A percentile compares a stretch with the other conserved stretches of the same genome.
These are phyloP conservation scores for Microctonus brassicae DNA, from an alignment of 2,888 invertebrate genomes.

Conservation along the genomic window DNA sequence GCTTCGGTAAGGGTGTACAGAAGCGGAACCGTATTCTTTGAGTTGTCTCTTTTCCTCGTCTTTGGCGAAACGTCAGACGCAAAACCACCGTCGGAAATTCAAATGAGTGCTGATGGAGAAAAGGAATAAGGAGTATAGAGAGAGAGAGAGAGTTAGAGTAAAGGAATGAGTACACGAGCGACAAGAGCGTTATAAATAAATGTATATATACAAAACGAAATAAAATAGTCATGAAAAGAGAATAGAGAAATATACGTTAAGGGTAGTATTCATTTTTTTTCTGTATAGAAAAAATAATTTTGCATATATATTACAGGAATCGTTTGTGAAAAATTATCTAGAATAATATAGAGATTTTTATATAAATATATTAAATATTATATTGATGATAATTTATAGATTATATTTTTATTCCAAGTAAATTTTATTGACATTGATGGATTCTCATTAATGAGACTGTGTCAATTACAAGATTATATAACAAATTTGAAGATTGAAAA, in stretches of 20 bases:
- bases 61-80: conserved; percentile 45
- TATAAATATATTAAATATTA: too few relatives aligned
- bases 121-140: conserved; percentile 11
- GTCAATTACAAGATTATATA: too few relatives aligned
- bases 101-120: conserved; percentile 42
- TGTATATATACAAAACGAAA: conserved; percentile 8
- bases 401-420: too few relatives aligned
- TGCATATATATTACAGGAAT: not conserved
- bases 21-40: conserved; percentile 45
- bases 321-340: not conserved
- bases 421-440: too few relatives aligned
- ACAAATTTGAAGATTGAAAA: too few relatives aligned
- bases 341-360: not conserved
- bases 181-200: conserved; percentile 28
- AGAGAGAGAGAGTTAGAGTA: too few relatives aligned
- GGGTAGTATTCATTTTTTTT: not conserved
- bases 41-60: conserved; percentile 25
- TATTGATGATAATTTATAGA: too few relatives aligned
- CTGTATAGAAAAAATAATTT: too few relatives aligned
- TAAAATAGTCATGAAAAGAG: conserved; percentile 3
- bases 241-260: not conserved
- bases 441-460: too few relatives aligned
- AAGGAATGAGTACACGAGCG: conserved; percentile 31
- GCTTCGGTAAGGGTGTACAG: conserved; percentile 36
- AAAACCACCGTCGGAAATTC: conserved; percentile 44